Base-by-base conservation (phyloP, 1,140 invertebrate species). In the Rhyzopertha dominica region DNA sequence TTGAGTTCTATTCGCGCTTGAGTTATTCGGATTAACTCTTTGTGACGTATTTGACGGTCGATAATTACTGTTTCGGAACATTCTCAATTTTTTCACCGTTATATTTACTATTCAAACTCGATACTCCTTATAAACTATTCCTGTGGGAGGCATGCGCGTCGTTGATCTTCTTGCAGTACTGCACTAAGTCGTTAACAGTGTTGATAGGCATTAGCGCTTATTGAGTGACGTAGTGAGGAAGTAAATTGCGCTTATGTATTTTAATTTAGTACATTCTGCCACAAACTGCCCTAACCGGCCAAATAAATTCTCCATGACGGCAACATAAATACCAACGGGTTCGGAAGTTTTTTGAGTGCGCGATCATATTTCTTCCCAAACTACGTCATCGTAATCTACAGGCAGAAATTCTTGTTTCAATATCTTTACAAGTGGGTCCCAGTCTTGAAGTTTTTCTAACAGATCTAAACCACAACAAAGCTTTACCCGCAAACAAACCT, bases 281-380 rank as follows among this genome's bases (percentile, higher is more conserved):
- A 46, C 24, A n/a, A 37, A 30, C 22, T 18, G 4, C 20, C 20
- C 2, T 20, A 64, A 20, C 5, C 52, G 37, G 4, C 55, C 53
- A 31, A 62, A 62, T 14, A 57, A 26, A 10, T 53, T 52, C 17
- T 23, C 10, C 58, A 64, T 59, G 7, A 62, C 49, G 1, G 62
- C 45, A 10, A 64, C 19, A 49, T 60, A 63, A 31, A 63, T 44
- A 0, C 35, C 40, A 7, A 63, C 59, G 28, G 53, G 51, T 34
- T 64, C 58, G 0, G 30, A 13, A 38, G 58, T 47, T 0, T 59
- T 59, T 36, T 64, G 59, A 10, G 62, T 58, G 3, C 62, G 22
- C 8, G 42, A 29, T 8, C 54, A 26, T 23, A 62, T 62, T 47
- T 64, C 59, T 1, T 54, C 20, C 3, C 46, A 16, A 4, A 64